Percentiles rank a stretch among this genome's conserved stretches.
These are phyloP conservation scores for Chymomyza fuscimana DNA, from an alignment of 2,888 invertebrate species.

Conservation along the genomic window DNA sequence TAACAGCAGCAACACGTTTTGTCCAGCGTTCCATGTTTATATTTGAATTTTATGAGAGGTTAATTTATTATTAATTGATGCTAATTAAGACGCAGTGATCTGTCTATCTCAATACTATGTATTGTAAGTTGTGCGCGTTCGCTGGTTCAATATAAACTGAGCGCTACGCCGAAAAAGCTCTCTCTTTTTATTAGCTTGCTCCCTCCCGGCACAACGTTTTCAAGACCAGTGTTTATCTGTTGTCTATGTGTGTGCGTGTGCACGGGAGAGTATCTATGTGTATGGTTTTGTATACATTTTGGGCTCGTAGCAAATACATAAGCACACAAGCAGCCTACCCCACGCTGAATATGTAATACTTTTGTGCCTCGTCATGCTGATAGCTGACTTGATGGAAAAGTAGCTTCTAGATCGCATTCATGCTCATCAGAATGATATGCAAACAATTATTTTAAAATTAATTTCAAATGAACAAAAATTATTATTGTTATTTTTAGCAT, in stretches of 20 bases:
- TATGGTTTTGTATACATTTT: background rate
- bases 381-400: background rate
- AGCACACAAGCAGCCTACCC: background rate
- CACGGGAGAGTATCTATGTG: background rate
- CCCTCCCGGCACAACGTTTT: background rate
- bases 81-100: background rate
- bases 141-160: background rate
- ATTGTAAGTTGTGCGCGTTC: background rate
- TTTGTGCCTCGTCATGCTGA: background rate
- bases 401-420: background rate
- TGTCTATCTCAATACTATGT: background rate
- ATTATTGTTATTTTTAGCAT: too few species aligned
- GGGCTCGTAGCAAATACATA: background rate
- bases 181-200: background rate
- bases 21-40: constrained; percentile 57
- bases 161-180: background rate
- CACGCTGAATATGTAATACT: background rate
- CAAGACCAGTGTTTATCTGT: background rate
- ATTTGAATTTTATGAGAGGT: background rate
- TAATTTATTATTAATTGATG: background rate
- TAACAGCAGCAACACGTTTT: constrained; percentile 64
- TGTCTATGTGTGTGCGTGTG: background rate
- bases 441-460: background rate
- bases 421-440: background rate
- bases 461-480: too few species aligned